These are phyloP conservation scores for Periophthalmus modestus DNA, from an alignment of 2,113 vertebrate genomes.

Conservation along the genomic window DNA sequence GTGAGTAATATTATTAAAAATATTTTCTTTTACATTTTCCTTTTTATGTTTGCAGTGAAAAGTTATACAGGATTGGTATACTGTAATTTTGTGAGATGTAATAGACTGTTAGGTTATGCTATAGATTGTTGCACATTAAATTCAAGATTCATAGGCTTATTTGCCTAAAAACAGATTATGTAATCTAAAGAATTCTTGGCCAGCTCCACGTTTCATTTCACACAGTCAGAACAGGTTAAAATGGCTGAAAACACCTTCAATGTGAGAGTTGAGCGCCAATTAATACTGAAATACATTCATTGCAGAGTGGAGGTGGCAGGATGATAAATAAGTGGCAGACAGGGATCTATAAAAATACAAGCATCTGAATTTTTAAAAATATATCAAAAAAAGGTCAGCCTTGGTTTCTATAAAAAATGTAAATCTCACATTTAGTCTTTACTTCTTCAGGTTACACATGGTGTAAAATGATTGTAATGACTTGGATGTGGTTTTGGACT, in stretches of 20 bases:
- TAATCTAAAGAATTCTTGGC: background rate
- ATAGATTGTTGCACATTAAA: background rate
- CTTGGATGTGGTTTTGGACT: too few species aligned
- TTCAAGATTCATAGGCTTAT: background rate
- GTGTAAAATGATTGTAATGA: background rate
- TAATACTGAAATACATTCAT: background rate
- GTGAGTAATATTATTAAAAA: too few species aligned
- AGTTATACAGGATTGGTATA: too few species aligned
- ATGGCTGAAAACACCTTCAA: background rate
- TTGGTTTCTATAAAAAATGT: background rate
- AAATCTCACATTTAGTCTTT: background rate
- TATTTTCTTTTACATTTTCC: too few species aligned
- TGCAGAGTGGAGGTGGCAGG: background rate
- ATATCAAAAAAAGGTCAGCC: background rate
- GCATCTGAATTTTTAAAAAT: background rate
- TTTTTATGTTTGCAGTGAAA: too few species aligned
- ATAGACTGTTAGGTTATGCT: too few species aligned
- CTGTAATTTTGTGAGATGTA: too few species aligned
- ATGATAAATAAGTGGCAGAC: background rate
- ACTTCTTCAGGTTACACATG: background rate
- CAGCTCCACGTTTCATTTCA: background rate
- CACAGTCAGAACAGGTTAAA: background rate
- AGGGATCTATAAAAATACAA: background rate
- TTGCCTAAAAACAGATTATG: background rate
- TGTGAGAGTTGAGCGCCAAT: background rate